Conservation (phyloP, 2,888 invertebrate species). For the Leucophora obtusa region DNA sequence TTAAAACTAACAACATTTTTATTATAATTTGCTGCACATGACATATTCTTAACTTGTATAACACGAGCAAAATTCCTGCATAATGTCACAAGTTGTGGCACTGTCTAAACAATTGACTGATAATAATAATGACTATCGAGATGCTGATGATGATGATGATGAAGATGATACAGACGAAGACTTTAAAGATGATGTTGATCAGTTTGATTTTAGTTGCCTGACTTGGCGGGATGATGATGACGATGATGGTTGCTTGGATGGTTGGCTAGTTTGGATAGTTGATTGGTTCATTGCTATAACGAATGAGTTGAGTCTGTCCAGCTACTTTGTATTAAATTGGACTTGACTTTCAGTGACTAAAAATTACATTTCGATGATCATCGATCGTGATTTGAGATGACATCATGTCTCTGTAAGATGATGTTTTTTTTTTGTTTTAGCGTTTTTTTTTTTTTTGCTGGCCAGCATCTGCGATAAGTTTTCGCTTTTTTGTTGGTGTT, state of each 20-base stretch:
- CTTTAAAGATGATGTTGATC: constrained; percentile 61
- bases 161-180: constrained; percentile 50
- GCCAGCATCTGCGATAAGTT: constrained; percentile 63
- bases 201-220: constrained; percentile 46
- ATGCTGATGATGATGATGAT: constrained; percentile 16
- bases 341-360: constrained; percentile 64
- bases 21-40: constrained; percentile 65
- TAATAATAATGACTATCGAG: constrained; percentile 33
- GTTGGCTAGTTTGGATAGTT: constrained; percentile 12
- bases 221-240: constrained; percentile 30
- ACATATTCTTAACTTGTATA: constrained; percentile 65
- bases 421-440: constrained; percentile 44
- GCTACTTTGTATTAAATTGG: constrained; percentile 63
- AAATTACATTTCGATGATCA: constrained; percentile 65
- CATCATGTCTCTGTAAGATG: constrained; percentile 73
- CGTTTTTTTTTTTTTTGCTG: constrained; percentile 14
- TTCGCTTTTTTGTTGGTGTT: constrained; percentile 55
- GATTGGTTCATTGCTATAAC: neutral
- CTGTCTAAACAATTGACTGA: constrained; percentile 60
- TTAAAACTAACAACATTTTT: constrained; percentile 63
- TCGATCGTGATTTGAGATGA: constrained; percentile 77
- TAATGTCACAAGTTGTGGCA: constrained; percentile 63
- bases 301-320: constrained; percentile 39
- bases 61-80: constrained; percentile 65
- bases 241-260: constrained; percentile 16